Base-by-base conservation (phyloP, 2,797 vertebrate species). In the Enteromius mattozi region DNA sequence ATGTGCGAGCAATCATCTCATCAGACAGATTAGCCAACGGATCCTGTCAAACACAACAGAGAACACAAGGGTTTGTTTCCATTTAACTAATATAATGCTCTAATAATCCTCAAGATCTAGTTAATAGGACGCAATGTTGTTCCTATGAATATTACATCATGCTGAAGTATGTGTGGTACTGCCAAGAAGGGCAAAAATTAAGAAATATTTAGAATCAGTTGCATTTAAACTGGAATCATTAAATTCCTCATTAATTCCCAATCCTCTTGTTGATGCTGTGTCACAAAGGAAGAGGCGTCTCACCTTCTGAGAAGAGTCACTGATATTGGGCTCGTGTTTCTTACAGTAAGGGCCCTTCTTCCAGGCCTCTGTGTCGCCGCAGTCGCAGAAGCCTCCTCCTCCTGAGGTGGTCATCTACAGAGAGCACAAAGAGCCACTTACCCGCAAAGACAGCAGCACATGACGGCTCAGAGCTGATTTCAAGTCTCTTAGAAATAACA, bases 321-420 rank as follows among this genome's bases (percentile, higher is more conserved):
- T 93, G 88, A 90, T 93, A 87, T 91, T 95, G 59, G 94, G 93
- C 83, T 96, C 93, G 87, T 99, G 98, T 91, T 97, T 98, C 87
- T 97, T 95, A 92, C 98, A 99, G 92, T 96, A 98, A 92, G 97
- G 96, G 65, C 97, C 96, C 86, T 96, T 96, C 90, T 98, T 99
- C 98, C 98, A 99, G 81, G 98, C 98, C 91, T 99, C 98, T 42
- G 96, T 93, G 83, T 99, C 98, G 63, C 98, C 98, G 91, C 98
- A 99, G 93, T 99, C 98, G 94, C 98, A 99, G 92, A 99, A 99
- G 42, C 98, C 98, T 81, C 98, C 98, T 76, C 98, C 98, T 86
- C 95, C 94, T n/a, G 98, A 99, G 0, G 98, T 99, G 9, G 97
- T 99, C 98, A 99, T 99, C 98, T 99, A 85, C 27, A 85, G 19